These are phyloP conservation scores for Erebia palarica DNA, from an alignment of 2,888 invertebrate species.

Conservation along the genomic window DNA sequence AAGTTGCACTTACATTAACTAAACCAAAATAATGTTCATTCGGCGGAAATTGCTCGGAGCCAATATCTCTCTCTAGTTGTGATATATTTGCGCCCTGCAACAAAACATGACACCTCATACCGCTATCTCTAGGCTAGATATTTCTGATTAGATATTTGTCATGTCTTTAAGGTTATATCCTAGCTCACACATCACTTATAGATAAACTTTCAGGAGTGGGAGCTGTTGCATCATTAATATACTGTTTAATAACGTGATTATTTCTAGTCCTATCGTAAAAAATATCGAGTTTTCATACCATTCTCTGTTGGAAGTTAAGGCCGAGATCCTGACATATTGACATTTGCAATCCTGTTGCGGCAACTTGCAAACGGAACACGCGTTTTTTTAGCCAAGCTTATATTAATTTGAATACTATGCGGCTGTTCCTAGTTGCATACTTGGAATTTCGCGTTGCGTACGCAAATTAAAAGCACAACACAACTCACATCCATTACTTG, in stretches of 20 bases:
- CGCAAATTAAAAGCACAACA: conserved; percentile 61
- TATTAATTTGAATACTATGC: conserved; percentile 50
- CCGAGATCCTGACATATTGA: conserved; percentile 83
- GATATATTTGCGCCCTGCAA: conserved; percentile 98
- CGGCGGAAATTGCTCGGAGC: conserved; percentile 98
- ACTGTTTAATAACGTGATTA: not conserved
- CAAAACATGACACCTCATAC: conserved; percentile 24
- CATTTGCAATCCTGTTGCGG: conserved; percentile 79
- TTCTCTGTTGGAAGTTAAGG: conserved; percentile 83
- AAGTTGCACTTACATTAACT: conserved; percentile 92
- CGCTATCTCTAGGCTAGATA: conserved; percentile 22
- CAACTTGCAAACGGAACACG: conserved; percentile 61
- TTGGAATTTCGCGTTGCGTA: conserved; percentile 57
- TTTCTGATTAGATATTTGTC: conserved; percentile 35
- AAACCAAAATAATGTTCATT: conserved; percentile 99
- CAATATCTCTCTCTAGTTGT: conserved; percentile 98
- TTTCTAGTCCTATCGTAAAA: conserved; percentile 21
- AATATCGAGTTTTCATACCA: conserved; percentile 53
- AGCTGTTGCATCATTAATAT: conserved; percentile 8
- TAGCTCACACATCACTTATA: not conserved
- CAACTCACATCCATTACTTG: conserved; percentile 47
- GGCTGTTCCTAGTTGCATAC: conserved; percentile 61
- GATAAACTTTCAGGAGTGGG: not conserved
- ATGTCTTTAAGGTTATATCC: not conserved
- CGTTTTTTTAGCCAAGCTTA: conserved; percentile 51